These are phyloP conservation scores for Anguilla megastoma DNA, from an alignment of 2,797 vertebrate species.

Conservation along the genomic window DNA sequence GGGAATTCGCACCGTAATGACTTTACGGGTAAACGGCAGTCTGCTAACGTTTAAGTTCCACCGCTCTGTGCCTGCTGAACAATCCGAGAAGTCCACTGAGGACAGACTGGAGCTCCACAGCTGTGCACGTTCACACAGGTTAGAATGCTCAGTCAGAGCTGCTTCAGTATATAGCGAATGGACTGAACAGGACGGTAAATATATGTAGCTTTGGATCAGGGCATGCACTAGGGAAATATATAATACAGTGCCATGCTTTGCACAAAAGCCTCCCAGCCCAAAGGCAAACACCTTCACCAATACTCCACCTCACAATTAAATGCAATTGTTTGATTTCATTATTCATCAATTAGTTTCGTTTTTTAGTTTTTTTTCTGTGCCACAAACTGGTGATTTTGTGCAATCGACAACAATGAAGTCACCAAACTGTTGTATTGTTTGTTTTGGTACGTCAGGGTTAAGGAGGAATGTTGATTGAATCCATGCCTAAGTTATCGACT, in stretches of 20 bases:
- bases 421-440: background rate
- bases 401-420: background rate
- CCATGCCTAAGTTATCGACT: background rate
- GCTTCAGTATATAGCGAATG: no score
- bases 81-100: background rate
- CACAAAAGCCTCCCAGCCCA: no score
- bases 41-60: constrained; percentile 28
- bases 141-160: background rate
- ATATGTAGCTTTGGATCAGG: no score
- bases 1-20: constrained; percentile 30
- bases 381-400: background rate
- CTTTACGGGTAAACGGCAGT: constrained; percentile 24
- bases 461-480: background rate
- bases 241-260: no score
- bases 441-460: background rate
- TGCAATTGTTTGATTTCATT: no score
- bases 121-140: background rate
- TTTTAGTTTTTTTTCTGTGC: background rate
- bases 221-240: no score
- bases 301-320: no score
- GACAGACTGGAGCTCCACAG: background rate
- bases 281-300: no score
- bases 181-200: no score
- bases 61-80: background rate
- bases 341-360: no score